Percentiles rank a stretch among this genome's conserved stretches.
Evolutionary conservation across 2,797 vertebrate species (phyloP).

Genomic region (Lateolabrax maculatus): DNA sequence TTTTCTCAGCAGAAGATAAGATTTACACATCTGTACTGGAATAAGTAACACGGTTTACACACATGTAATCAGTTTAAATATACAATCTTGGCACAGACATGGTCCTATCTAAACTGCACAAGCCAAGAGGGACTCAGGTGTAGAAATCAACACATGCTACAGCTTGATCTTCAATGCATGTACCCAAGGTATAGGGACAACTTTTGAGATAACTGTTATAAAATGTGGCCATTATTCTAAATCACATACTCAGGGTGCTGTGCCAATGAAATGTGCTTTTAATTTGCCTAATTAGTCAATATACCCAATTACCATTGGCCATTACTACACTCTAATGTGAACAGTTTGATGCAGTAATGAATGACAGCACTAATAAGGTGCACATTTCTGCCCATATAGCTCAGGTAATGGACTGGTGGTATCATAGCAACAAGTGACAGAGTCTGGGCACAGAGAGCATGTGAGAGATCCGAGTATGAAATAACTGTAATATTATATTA

Average conservation of each 20-base stretch:
- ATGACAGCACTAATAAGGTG: conserved; percentile 31
- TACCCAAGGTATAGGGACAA: not conserved
- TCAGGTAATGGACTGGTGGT: conserved; percentile 52
- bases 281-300: conserved; percentile 25
- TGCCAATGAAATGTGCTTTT: conserved; percentile 13
- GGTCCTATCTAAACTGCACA: not conserved
- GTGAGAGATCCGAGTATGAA: conserved; percentile 5
- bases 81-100: not conserved
- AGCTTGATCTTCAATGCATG: not conserved
- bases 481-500: not conserved
- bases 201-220: not conserved
- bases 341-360: conserved; percentile 20
- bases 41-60: not conserved
- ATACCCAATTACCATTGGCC: not conserved
- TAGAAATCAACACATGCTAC: not conserved
- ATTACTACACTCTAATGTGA: conserved; percentile 8
- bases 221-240: not conserved
- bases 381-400: conserved; percentile 9
- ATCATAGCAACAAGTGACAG: conserved; percentile 72
- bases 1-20: not conserved
- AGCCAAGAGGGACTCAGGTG: not conserved
- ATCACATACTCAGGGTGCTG: not conserved
- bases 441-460: conserved; percentile 7
- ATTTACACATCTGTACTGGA: not conserved
- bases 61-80: not conserved